Evolutionary conservation across 2,888 invertebrate genomes (phyloP), one percentile per base, ranked within the genome.

Genomic region (Ariolimax columbianus): DNA sequence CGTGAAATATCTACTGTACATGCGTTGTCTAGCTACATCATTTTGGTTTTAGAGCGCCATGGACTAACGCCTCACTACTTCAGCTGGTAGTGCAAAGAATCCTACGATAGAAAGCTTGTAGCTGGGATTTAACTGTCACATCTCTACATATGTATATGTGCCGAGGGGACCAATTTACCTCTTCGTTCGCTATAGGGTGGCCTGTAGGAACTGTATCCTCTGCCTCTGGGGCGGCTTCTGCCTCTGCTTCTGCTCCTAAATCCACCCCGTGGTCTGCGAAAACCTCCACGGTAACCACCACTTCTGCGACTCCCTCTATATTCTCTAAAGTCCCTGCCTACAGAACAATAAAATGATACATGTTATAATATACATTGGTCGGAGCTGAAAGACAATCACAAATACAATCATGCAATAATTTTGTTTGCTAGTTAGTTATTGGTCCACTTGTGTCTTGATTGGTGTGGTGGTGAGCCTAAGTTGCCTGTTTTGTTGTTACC

Each of bases 301-400:
- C 87, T 47, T 0, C 87, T 63, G 0, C 84, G 63, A 59, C 70
- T 51, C 36, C 79, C 85, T 26, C 40, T 55, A 51, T 83, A 51
- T 17, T 68, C 84, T 83, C 86, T 85, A 72, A 77, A 86, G 55
- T 87, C 87, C 26, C 87, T 72, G 47, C 85, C 87, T 87, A 70
- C 17, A 51, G 68, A 78, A 47, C 79, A 36, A 66, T 33, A 7
- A 63, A 9, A 30, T 63, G 26, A 63, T 63, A 23, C 23, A 55
- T 4, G 33, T 30, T 7, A 66, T n/a, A 33, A 30, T 33, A n/a
- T 3, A 9, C 0, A 68, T 36, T 14, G 30, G 17, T 40, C 30
- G 30, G 19, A 36, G 43, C 19, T 63, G 3, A 63, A 23, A 11
- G n/a, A n/a, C n/a, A n/a, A n/a, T n/a, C n/a, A n/a, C n/a, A n/a